Conservation (phyloP, 2,113 vertebrate genomes). For the Mus spicilegus region DNA sequence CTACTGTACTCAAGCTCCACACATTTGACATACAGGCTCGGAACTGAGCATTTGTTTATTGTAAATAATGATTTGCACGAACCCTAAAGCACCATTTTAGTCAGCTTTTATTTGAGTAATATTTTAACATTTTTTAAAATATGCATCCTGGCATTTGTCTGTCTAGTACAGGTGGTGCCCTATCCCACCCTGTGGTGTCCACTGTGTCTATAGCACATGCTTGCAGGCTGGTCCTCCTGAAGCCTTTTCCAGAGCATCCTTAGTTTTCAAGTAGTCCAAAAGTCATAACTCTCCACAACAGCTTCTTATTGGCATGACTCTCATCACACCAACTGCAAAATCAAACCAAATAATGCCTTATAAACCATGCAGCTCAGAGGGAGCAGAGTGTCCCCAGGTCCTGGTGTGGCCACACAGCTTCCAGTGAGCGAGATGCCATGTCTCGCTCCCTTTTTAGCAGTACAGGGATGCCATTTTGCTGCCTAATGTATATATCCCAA, state of each 20-base stretch:
- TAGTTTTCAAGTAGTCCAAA: constrained; percentile 24
- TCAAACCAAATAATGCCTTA: constrained; percentile 81
- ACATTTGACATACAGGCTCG: constrained; percentile 64
- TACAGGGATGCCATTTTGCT: constrained; percentile 68
- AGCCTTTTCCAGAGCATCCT: constrained; percentile 43
- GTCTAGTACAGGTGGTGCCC: neutral
- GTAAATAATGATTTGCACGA: constrained; percentile 77
- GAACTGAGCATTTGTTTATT: constrained; percentile 59
- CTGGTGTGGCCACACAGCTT: neutral
- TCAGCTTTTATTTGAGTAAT: constrained; percentile 66
- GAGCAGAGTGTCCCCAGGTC: neutral
- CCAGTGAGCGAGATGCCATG: neutral
- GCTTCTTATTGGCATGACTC: constrained; percentile 62
- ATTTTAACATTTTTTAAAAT: constrained; percentile 46
- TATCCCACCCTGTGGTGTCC: neutral
- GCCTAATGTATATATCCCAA: constrained; percentile 52
- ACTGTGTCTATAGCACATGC: constrained; percentile 37
- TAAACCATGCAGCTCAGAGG: constrained; percentile 27
- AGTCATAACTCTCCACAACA: neutral
- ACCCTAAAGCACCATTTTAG: constrained; percentile 80
- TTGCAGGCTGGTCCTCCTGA: constrained; percentile 51
- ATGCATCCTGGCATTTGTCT: constrained; percentile 25
- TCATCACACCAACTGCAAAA: constrained; percentile 55
- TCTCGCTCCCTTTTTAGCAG: constrained; percentile 27
- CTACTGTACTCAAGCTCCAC: neutral